Evolutionary conservation across 2,888 invertebrate species (phyloP).

Genomic region (Monoplex corrugatus): DNA sequence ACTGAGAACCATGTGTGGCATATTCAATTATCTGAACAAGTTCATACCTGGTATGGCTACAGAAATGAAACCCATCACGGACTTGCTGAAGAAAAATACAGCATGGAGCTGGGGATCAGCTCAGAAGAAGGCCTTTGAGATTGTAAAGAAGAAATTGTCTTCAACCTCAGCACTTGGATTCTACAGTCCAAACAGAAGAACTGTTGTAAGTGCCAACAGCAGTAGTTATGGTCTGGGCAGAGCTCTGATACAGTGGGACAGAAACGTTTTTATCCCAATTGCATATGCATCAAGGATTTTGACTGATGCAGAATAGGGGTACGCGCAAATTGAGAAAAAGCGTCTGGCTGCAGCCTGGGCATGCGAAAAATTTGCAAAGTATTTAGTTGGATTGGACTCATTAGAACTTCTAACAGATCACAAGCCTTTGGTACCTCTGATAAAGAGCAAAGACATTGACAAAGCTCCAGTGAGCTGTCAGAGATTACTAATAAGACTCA

Average conservation of each 20-base stretch:
- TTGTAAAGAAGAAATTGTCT: background rate
- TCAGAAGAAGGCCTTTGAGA: background rate
- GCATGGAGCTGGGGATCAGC: constrained; percentile 10
- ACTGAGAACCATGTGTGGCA: background rate
- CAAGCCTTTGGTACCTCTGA: background rate
- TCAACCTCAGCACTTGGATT: background rate
- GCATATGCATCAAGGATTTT: background rate
- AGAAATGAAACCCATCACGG: background rate
- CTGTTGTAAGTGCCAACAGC: background rate
- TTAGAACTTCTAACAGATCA: background rate
- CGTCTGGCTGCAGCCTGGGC: background rate
- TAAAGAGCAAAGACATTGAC: background rate
- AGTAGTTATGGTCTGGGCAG: background rate
- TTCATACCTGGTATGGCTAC: background rate
- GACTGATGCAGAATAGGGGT: background rate
- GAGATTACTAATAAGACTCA: background rate
- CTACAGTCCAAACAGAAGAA: background rate
- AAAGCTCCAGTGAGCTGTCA: background rate
- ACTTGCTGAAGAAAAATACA: constrained; percentile 13
- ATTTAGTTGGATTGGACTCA: background rate
- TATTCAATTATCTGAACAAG: constrained; percentile 10
- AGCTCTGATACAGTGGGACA: background rate
- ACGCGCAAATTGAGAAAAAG: background rate
- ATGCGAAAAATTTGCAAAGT: constrained; percentile 13
- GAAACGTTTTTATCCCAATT: too few species aligned